Evolutionary conservation across 2,797 vertebrate species (phyloP), one percentile per base, ranked within the genome.

Genomic region (Ambastaia sidthimunki): DNA sequence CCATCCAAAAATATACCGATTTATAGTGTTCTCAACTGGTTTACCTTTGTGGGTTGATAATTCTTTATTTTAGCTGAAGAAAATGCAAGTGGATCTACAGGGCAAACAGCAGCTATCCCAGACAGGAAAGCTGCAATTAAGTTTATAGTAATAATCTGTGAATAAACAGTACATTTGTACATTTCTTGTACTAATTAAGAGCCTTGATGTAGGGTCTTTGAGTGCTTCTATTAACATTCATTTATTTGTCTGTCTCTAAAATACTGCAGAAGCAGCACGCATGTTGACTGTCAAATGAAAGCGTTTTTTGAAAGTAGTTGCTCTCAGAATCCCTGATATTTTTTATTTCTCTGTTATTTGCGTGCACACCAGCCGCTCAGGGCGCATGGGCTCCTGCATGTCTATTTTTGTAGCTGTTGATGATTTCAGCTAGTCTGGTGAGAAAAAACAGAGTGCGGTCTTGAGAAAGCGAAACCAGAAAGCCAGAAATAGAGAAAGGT

Each of bases 401-500:
- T 90, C 89, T 90, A 91, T 91, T 93, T 90, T 75, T 13, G 89
- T 82, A 87, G 87, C 87, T 89, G 91, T 87, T 89, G 89, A 89
- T 90, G 81, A 90, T 85, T 91, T 86, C 71, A 85, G 86, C 89
- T 73, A 80, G 31, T 78, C 87, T 87, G 82, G 86, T 68, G 50
- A 67, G 82, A 86, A 89, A n/a, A 83, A 90, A 75, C 86, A 84
- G 80, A 77, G 80, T 86, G 85, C 90, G 89, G 82, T 86, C 85
- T 86, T 82, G 80, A 88, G 85, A 85, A 59, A 65, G 80, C 67
- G 63, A 89, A 88, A 87, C 76, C 84, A 31, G 66, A 70, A 81
- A 65, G 23, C 84, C 86, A 74, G 77, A 88, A 91, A 93, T 88
- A 93, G 89, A 89, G 83, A 59, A 80, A 18, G 3, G 62, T 91